These are phyloP conservation scores for Ceyx erithaca DNA, from an alignment of 2,797 vertebrate genomes.

Conservation along the genomic window DNA sequence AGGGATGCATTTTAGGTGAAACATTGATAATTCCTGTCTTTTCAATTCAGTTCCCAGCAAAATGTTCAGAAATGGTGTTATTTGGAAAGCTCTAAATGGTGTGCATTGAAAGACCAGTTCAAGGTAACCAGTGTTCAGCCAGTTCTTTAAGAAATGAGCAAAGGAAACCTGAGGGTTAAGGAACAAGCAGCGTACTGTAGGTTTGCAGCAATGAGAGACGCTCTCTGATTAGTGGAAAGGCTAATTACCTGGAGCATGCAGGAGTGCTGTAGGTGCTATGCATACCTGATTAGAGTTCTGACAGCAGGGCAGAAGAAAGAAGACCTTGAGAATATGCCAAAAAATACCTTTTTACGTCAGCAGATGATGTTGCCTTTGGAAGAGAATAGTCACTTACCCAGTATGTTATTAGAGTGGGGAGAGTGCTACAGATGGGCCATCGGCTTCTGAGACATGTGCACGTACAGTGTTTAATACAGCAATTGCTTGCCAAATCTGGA, in stretches of 20 bases:
- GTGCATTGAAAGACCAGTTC: conserved; percentile 19
- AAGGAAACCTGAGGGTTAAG: conserved; percentile 42
- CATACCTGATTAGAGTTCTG: conserved; percentile 34
- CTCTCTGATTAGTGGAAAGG: conserved; percentile 19
- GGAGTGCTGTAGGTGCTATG: background rate
- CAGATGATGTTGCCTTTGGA: conserved; percentile 39
- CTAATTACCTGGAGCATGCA: conserved; percentile 28
- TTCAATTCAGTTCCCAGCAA: conserved; percentile 60
- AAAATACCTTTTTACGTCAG: conserved; percentile 48
- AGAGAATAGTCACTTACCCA: conserved; percentile 17
- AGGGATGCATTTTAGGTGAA: conserved; percentile 6
- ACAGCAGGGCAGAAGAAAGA: conserved; percentile 31
- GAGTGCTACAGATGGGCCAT: background rate
- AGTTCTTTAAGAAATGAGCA: background rate
- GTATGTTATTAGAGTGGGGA: conserved; percentile 13
- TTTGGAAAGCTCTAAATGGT: conserved; percentile 53
- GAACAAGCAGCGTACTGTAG: background rate
- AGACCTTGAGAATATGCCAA: conserved; percentile 42
- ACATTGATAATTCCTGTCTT: conserved; percentile 56
- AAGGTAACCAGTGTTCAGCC: background rate
- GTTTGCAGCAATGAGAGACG: background rate
- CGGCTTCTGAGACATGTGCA: background rate
- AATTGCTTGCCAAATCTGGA: conserved; percentile 15
- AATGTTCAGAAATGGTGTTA: conserved; percentile 56
- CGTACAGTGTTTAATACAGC: background rate